Percentiles rank a stretch among this genome's conserved stretches.
Evolutionary conservation across 2,797 vertebrate species (phyloP).

Genomic region (Myotis planiceps): DNA sequence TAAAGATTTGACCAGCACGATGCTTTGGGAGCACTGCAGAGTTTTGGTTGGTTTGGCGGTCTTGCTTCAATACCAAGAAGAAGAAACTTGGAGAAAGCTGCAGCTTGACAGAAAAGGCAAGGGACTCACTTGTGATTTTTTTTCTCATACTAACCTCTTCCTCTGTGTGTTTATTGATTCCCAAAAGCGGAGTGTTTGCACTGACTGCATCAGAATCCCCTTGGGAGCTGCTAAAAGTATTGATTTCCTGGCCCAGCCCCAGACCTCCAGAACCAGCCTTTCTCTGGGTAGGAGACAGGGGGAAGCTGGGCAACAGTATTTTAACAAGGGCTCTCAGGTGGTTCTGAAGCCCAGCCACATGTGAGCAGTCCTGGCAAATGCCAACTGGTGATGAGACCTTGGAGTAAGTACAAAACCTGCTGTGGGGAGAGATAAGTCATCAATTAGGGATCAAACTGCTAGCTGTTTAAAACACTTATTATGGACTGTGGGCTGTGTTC

Average conservation of each 20-base stretch:
- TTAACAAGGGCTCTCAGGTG: background rate
- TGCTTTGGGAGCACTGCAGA: background rate
- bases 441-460: background rate
- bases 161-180: constrained; percentile 38
- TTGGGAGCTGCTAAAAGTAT: constrained; percentile 37
- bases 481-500: background rate
- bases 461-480: background rate
- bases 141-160: background rate
- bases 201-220: constrained; percentile 7
- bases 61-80: background rate
- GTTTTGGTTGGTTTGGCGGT: background rate
- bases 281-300: background rate
- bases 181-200: constrained; percentile 13
- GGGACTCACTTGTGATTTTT: background rate
- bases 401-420: background rate
- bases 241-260: background rate
- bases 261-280: background rate
- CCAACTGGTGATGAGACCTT: background rate
- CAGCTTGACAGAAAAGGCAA: constrained; percentile 12
- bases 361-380: constrained; percentile 19
- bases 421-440: background rate
- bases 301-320: background rate
- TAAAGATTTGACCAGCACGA: background rate
- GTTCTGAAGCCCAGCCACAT: background rate
- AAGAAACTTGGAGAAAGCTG: constrained; percentile 6